phyloP scores from a whole-genome alignment of 2,113 vertebrate species.

The Dasypus novemcinctus region DNA sequence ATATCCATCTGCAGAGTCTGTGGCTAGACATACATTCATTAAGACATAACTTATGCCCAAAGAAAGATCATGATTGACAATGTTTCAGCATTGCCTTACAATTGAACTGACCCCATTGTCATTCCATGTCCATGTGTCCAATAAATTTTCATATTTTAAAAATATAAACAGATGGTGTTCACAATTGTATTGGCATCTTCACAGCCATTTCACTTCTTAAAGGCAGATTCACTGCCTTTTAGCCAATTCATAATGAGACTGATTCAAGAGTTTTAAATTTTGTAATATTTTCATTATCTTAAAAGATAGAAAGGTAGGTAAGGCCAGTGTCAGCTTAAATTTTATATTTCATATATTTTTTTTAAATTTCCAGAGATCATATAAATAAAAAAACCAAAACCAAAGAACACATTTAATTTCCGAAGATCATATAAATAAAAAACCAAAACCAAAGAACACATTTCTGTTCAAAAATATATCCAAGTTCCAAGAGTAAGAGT shows the following conservation, averaged over 20 bases:
- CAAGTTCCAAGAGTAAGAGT: background rate
- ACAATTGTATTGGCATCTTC: constrained; percentile 32
- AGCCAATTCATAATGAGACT: background rate
- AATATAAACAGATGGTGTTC: background rate
- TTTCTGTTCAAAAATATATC: background rate
- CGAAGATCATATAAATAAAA: constrained; percentile 7
- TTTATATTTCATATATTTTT: background rate
- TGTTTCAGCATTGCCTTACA: background rate
- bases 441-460: background rate
- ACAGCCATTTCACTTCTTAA: constrained; percentile 37
- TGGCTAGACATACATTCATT: background rate
- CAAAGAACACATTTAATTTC: background rate
- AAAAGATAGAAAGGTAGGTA: background rate
- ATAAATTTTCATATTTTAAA: constrained; percentile 49
- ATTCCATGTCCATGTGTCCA: background rate
- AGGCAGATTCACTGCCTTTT: constrained; percentile 37
- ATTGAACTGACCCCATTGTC: background rate
- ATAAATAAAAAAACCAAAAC: background rate
- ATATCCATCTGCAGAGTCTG: background rate
- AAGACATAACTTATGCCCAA: background rate
- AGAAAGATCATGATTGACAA: background rate
- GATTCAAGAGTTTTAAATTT: constrained; percentile 1
- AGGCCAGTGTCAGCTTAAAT: background rate
- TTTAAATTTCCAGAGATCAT: background rate
- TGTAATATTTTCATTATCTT: background rate